phyloP scores from a whole-genome alignment of 1,140 invertebrate species.

The Lethrus apterus region DNA sequence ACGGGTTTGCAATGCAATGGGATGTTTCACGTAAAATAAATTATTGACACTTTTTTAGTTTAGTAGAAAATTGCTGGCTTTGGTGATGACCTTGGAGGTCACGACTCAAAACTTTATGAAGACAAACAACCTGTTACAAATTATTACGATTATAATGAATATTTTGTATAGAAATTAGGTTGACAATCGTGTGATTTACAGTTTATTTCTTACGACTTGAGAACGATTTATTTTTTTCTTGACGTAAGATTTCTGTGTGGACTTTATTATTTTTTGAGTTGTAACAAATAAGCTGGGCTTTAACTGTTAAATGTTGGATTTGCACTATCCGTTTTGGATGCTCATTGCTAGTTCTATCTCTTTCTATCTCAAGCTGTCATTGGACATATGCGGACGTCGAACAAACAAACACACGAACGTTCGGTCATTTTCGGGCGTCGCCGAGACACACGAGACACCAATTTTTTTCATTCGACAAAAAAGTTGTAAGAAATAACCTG shows the following conservation, averaged over 20 bases:
- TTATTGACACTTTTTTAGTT: too few relatives aligned
- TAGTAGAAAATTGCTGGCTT: too few relatives aligned
- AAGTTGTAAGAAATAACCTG: slow-evolving; percentile 13
- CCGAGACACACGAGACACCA: too few relatives aligned
- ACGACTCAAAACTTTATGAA: too few relatives aligned
- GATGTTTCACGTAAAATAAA: too few relatives aligned
- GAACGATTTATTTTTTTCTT: not conserved
- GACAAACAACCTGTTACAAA: too few relatives aligned
- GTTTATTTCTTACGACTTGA: slow-evolving; percentile 21
- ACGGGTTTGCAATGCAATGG: too few relatives aligned
- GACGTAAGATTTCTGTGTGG: slow-evolving; percentile 14
- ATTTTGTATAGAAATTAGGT: too few relatives aligned
- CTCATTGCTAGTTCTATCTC: slow-evolving; percentile 38
- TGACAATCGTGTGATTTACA: too few relatives aligned
- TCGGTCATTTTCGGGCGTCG: too few relatives aligned
- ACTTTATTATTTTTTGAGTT: slow-evolving; percentile 15
- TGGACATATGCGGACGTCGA: slow-evolving; percentile 21
- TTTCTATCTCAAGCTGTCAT: slow-evolving; percentile 33
- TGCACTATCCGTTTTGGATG: slow-evolving; percentile 35
- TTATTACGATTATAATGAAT: too few relatives aligned
- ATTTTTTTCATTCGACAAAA: not conserved
- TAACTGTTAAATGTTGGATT: slow-evolving; percentile 33
- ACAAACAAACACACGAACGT: not conserved
- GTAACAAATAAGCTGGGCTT: slow-evolving; percentile 27
- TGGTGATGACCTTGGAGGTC: too few relatives aligned